Base-by-base conservation (phyloP, 2,888 invertebrate species). In the Pyrgus malvae region DNA sequence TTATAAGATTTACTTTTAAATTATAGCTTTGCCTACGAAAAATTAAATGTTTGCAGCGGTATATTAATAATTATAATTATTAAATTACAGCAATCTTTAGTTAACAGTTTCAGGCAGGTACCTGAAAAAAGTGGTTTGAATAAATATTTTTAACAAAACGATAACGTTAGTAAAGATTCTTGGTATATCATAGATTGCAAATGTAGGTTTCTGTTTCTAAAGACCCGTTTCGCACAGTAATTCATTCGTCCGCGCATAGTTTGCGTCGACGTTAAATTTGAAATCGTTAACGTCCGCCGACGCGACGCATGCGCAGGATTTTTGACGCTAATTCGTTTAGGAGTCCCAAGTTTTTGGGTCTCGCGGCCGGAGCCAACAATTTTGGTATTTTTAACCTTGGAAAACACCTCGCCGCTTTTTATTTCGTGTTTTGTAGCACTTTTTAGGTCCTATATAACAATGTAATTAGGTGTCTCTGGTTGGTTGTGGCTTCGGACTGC, bases 311-410 rank as follows among this genome's bases (percentile, higher is more conserved):
- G 66, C 73, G 63, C 67, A 27, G 68, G 60, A 76, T 76, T 70
- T 72, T 71, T 76, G 72, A 65, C 70, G 67, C 73, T 77, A 76
- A 80, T 80, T 80, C 71, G 72, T 70, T 76, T 73, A 74, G 76
- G 76, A 62, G 61, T 64, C 57, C 58, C 65, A 61, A 65, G 70
- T 75, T 73, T 68, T 68, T 62, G 59, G 41, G 25, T 38, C 58
- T 44, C 58, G 59, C 59, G 57, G 58, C 12, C 38, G 23, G 11
- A 17, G 11, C 29, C 27, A 53, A 45, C 29, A 38, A 53, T 53
- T 53, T 46, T 9, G 53, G 53, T 53, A 53, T 53, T 46, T 53
- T 21, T 9, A 17, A 46, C 38, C 53, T 46, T 31, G 46, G 45
- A 53, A 45, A 29, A 53, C 53, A 46, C 53, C 27, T 53, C 29